Base-by-base conservation (phyloP, 2,888 invertebrate species). In the Acronicta aceris region DNA sequence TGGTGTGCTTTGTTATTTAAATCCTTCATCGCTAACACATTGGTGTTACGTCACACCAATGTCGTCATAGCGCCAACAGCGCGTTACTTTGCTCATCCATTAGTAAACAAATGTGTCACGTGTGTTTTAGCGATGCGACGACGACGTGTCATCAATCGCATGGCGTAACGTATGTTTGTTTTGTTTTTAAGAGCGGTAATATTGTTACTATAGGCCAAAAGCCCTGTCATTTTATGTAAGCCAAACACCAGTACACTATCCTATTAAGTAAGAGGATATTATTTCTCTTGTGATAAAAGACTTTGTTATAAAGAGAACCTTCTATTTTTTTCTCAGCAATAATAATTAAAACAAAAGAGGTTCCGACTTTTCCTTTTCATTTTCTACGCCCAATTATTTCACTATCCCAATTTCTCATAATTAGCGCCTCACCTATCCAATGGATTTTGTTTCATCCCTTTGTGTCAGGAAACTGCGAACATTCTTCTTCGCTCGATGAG, bases 61-160 rank as follows among this genome's bases (percentile, higher is more conserved):
- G 51, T 45, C 65, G 55, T 56, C 60, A 67, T 40, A 51, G 47
- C 30, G 17, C 47, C 47, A 51, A 65, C 21, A 13, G 40, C 33
- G 55, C 33, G 46, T 50, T 59, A 71, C 54, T 65, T 58, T 15
- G 45, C 55, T 41, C 56, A 52, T 56, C 69, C 72, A 69, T 69
- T 69, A 69, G 67, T 30, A 7, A 36, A 40, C 57, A 69, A 69
- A 69, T 69, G 67, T 72, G 55, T 66, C 53, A 50, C 27, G 36
- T 50, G 43, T 46, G 40, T 71, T 71, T 66, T 56, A 67, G 67
- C 46, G 49, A 54, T 53, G 66, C 66, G 56, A 15, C 55, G 56
- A 15, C 55, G 59, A 56, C 49, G 59, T 59, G 52, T 56, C 72
- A 69, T 69, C 67, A 59, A 59, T 71, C 59, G 56, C 46, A 59